Evolutionary conservation across 1,140 invertebrate genomes (phyloP).

Genomic region (Condylostylus longicornis): DNA sequence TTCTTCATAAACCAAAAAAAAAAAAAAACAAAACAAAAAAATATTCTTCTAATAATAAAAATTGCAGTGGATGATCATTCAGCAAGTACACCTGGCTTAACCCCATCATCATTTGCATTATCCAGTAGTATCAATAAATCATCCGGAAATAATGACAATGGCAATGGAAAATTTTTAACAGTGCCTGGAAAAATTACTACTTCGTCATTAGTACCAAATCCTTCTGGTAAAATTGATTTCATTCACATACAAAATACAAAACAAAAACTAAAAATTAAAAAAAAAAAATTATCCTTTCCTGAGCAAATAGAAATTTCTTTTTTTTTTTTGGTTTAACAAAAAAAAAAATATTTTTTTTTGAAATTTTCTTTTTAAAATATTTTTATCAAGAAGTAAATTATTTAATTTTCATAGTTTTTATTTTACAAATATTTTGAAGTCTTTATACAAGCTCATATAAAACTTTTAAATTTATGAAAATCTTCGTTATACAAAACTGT

Average conservation of each 20-base stretch:
- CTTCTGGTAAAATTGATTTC: slow-evolving; percentile 8
- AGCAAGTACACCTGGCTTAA: slow-evolving; percentile 18
- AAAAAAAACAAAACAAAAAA: slow-evolving; percentile 2
- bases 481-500: too few species aligned
- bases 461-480: too few species aligned
- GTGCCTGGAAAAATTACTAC: slow-evolving; percentile 27
- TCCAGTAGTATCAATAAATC: background rate
- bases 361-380: too few species aligned
- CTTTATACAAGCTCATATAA: too few species aligned
- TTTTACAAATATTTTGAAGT: too few species aligned
- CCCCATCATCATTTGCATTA: slow-evolving; percentile 10
- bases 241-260: slow-evolving; percentile 6
- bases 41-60: slow-evolving; percentile 8
- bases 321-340: too few species aligned
- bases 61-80: slow-evolving; percentile 30
- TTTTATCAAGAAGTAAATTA: too few species aligned
- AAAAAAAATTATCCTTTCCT: slow-evolving; percentile 7
- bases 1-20: background rate
- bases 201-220: too few species aligned
- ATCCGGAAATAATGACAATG: slow-evolving; percentile 15
- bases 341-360: too few species aligned
- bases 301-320: too few species aligned
- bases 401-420: too few species aligned
- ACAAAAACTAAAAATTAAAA: slow-evolving; percentile 7
- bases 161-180: slow-evolving; percentile 24